Evolutionary conservation across 1,140 invertebrate species (phyloP), one percentile per base, ranked within the genome.

Genomic region (Pogonomyrmex barbatus): DNA sequence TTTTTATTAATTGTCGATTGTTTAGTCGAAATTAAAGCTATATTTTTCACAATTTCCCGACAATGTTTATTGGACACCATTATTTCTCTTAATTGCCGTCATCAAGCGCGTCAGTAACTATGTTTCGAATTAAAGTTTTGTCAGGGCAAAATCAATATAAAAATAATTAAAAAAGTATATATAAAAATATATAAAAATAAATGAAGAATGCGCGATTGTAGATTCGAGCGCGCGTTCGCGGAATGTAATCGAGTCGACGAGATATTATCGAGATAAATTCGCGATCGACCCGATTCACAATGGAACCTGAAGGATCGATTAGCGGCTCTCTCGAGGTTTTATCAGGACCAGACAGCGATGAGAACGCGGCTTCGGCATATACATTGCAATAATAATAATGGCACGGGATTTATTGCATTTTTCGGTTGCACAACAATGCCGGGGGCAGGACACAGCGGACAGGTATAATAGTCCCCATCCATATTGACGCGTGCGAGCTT

Each of bases 341-440:
- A 60, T 75, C 68, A 33, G 14, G n/a, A 2, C 42, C 6, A n/a
- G 77, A n/a, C 36, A 70, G 39, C 47, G 63, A 56, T 68, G 65
- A 73, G 54, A 60, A 42, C 30, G 30, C 30, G n/a, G n/a, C 60
- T 73, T 73, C 56, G 17, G 3, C 42, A 33, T 82, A 36, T 73
- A 82, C 17, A 42, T 79, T 8, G 79, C 54, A 82, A 82, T 82
- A 58, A 82, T 73, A 83, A 73, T 87, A 86, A 86, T 54, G 30
- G 76, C 30, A 56, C n/a, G 17, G 45, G 60, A 79, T 87, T 87
- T 87, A 87, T 87, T 85, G 70, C 47, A 85, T 88, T 88, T 88
- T 87, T 88, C 68, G 12, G 78, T 71, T 75, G 70, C n/a, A 17
- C 78, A 71, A 89, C 81, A 88, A 78, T 85, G 50, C n/a, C 30